These are phyloP conservation scores for Clivina fossor DNA, from an alignment of 2,888 invertebrate species.

Conservation along the genomic window DNA sequence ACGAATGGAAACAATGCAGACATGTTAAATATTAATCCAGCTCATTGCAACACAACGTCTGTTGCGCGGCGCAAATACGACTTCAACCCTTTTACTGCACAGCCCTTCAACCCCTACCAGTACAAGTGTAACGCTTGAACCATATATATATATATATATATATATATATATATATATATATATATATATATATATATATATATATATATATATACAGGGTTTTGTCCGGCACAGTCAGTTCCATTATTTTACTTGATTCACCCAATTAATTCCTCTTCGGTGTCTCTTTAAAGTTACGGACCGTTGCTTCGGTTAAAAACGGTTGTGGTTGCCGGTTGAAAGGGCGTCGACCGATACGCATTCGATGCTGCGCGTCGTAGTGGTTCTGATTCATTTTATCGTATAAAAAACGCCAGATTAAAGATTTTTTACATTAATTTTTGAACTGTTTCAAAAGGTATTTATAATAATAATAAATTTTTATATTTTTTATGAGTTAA, in stretches of 20 bases:
- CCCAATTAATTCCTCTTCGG: slow-evolving; percentile 18
- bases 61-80: background rate
- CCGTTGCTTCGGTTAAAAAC: slow-evolving; percentile 20
- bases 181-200: too few relatives aligned
- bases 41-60: background rate
- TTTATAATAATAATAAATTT: too few relatives aligned
- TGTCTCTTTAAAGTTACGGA: slow-evolving; percentile 19
- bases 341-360: slow-evolving; percentile 5
- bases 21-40: slow-evolving; percentile 6
- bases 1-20: slow-evolving; percentile 3
- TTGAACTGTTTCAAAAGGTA: too few relatives aligned
- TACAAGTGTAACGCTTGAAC: too few relatives aligned
- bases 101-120: background rate
- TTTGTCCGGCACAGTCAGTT: slow-evolving; percentile 4
- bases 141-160: too few relatives aligned
- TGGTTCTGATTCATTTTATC: too few relatives aligned
- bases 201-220: too few relatives aligned
- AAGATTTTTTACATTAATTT: too few relatives aligned
- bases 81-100: background rate
- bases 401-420: too few relatives aligned
- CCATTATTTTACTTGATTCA: slow-evolving; percentile 21
- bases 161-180: too few relatives aligned
- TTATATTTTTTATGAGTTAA: too few relatives aligned
- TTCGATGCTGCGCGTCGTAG: background rate
- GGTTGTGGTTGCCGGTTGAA: slow-evolving; percentile 2